Percentiles rank a stretch among this genome's conserved stretches.
phyloP scores from a whole-genome alignment of 2,888 invertebrate species.

The Prionchulus punctatus region DNA sequence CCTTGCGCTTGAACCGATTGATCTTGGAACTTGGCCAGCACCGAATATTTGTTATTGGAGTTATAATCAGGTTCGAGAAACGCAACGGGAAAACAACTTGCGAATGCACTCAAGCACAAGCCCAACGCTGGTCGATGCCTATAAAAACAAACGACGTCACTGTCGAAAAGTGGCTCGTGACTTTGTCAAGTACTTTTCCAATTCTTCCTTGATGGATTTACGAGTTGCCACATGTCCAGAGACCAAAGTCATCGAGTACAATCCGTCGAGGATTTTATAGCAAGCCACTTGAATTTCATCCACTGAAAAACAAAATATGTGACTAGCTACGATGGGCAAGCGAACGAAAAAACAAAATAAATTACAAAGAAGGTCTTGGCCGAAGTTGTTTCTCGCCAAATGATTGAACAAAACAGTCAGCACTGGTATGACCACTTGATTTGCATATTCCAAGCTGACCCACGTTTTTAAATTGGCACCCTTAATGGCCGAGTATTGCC shows the following conservation, averaged over 20 bases:
- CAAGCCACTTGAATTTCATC: constrained; percentile 97
- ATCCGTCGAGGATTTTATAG: constrained; percentile 83
- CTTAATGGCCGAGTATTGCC: constrained; percentile 36
- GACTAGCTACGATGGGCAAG: background rate
- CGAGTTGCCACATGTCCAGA: constrained; percentile 38
- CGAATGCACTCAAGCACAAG: constrained; percentile 92
- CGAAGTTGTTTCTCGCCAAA: constrained; percentile 86
- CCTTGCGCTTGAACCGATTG: constrained; percentile 93
- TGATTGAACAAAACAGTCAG: constrained; percentile 94
- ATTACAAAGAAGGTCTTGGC: constrained; percentile 76
- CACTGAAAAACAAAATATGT: constrained; percentile 47
- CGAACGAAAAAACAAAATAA: too few relatives aligned
- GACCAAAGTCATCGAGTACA: constrained; percentile 63
- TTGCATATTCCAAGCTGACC: constrained; percentile 84
- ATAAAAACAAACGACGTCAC: too few relatives aligned
- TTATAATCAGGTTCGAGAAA: constrained; percentile 91
- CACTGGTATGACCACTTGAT: constrained; percentile 79
- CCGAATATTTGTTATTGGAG: constrained; percentile 85
- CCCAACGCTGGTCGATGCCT: constrained; percentile 77
- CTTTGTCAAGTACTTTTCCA: too few relatives aligned
- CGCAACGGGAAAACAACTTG: constrained; percentile 94
- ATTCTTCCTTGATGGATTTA: constrained; percentile 82
- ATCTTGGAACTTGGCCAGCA: constrained; percentile 64
- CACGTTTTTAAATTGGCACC: constrained; percentile 90
- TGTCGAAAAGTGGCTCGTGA: too few relatives aligned